A percentile compares a stretch with the other conserved stretches of the same genome.
Evolutionary conservation across 2,888 invertebrate species (phyloP).

Genomic region (Aphelenchoides bicaudatus): DNA sequence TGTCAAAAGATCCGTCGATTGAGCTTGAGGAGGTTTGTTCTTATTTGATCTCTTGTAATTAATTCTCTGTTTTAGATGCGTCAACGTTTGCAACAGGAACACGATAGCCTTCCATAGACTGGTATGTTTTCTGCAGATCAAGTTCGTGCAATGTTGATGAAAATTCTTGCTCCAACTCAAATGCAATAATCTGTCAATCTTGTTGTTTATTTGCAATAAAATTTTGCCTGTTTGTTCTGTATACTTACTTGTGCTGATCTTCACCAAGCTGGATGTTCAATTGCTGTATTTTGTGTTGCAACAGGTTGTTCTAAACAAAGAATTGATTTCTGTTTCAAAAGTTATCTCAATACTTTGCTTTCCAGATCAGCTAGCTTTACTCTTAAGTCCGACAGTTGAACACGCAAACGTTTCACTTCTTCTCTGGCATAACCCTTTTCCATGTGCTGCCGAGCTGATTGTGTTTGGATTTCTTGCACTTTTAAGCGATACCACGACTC

Average conservation of each 20-base stretch:
- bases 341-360: slow-evolving; percentile 46
- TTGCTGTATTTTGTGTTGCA: slow-evolving; percentile 63
- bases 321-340: background rate
- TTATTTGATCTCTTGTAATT: too few species aligned
- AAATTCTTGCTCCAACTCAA: too few species aligned
- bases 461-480: slow-evolving; percentile 65
- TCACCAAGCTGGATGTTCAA: slow-evolving; percentile 62
- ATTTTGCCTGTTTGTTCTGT: too few species aligned
- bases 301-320: slow-evolving; percentile 58
- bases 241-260: slow-evolving; percentile 55
- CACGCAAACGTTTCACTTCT: slow-evolving; percentile 63
- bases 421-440: slow-evolving; percentile 64
- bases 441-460: slow-evolving; percentile 62
- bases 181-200: too few species aligned
- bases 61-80: too few species aligned
- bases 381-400: slow-evolving; percentile 62
- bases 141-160: too few species aligned
- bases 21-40: too few species aligned
- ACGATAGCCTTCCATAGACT: too few species aligned
- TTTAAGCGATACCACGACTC: slow-evolving; percentile 65
- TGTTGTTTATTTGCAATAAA: too few species aligned
- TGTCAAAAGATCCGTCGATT: too few species aligned
- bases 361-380: slow-evolving; percentile 64
- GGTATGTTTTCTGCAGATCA: too few species aligned
- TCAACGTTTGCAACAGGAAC: too few species aligned